These are phyloP conservation scores for Acromyrmex heyeri DNA, from an alignment of 1,140 invertebrate species.

Conservation along the genomic window DNA sequence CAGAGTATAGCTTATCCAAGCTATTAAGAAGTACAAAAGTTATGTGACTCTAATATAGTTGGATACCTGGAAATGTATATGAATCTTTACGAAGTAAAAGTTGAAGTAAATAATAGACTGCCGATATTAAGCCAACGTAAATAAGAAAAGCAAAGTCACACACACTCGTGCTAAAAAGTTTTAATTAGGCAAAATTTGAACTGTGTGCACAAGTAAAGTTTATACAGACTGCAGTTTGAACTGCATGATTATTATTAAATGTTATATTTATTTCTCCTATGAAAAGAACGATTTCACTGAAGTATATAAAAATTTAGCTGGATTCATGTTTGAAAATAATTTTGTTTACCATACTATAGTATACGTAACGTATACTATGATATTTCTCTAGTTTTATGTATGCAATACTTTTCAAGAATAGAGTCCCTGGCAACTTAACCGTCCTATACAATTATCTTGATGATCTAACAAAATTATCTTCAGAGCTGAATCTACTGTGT, in stretches of 20 bases:
- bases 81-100: background rate
- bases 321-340: no score
- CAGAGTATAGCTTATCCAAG: background rate
- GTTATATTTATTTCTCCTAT: background rate
- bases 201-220: background rate
- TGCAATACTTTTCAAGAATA: no score
- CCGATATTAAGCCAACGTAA: constrained; percentile 28
- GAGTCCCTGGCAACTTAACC: no score
- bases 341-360: no score
- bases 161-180: constrained; percentile 3
- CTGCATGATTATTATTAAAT: constrained; percentile 5
- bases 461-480: no score
- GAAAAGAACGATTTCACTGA: no score
- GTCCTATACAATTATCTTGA: no score
- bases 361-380: no score
- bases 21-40: constrained; percentile 3
- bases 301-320: no score
- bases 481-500: no score
- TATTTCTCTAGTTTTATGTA: no score
- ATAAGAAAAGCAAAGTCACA: constrained; percentile 1
- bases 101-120: constrained; percentile 11
- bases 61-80: background rate
- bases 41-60: background rate
- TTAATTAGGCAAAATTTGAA: constrained; percentile 34
- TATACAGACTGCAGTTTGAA: background rate